These are phyloP conservation scores for Lanius ludovicianus DNA, from an alignment of 2,113 vertebrate species.

Conservation along the genomic window DNA sequence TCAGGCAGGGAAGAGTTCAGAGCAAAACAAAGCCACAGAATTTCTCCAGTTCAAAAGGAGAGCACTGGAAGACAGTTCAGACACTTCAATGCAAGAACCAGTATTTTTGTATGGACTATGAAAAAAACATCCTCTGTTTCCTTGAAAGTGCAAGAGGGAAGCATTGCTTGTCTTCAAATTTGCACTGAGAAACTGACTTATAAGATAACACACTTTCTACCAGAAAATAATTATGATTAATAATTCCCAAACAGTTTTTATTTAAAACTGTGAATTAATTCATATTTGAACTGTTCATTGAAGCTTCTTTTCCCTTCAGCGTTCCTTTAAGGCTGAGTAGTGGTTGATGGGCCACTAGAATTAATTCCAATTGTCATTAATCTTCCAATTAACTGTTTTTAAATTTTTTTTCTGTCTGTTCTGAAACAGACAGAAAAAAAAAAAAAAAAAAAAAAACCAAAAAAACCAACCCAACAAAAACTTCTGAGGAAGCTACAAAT, in stretches of 20 bases:
- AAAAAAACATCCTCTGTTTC: not conserved
- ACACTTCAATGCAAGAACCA: not conserved
- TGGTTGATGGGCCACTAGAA: not conserved
- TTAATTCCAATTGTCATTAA: not conserved
- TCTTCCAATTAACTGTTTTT: not conserved
- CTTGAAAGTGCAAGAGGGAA: not conserved
- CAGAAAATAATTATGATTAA: not conserved
- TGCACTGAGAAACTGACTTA: not conserved
- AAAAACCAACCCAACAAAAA: not conserved
- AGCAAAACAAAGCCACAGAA: not conserved
- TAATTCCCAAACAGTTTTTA: not conserved
- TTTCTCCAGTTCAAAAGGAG: not conserved
- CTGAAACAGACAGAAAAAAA: not conserved
- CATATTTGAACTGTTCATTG: not conserved
- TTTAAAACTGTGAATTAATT: not conserved
- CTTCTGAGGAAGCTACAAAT: not conserved
- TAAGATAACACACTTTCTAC: not conserved
- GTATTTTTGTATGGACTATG: not conserved
- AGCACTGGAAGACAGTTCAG: not conserved
- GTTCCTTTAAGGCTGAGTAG: not conserved
- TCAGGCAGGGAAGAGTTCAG: not conserved
- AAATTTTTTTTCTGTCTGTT: not conserved
- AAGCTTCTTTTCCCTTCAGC: not conserved
- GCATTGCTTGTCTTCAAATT: not conserved
- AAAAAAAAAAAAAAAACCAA: not conserved